Percentiles rank a stretch among this genome's conserved stretches.
These are phyloP conservation scores for Caenorhabditis japonica DNA, from an alignment of 2,888 invertebrate species.

Conservation along the genomic window DNA sequence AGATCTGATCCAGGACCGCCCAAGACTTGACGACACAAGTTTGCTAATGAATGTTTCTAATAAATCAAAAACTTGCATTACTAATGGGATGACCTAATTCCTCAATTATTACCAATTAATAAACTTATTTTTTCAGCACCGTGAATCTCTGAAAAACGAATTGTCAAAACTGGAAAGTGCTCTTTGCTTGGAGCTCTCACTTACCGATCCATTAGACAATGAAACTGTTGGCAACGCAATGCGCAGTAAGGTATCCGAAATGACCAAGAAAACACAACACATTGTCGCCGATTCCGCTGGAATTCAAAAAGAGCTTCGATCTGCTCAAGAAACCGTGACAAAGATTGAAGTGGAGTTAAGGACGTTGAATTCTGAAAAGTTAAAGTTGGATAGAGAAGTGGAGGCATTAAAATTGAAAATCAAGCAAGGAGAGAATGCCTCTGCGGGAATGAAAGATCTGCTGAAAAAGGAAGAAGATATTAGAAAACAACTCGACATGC, in stretches of 20 bases:
- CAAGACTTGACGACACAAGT: too few relatives aligned
- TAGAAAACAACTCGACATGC: slow-evolving; percentile 8
- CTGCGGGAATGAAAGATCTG: slow-evolving; percentile 20
- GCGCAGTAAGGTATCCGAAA: not conserved
- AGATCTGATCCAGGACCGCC: too few relatives aligned
- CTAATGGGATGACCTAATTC: too few relatives aligned
- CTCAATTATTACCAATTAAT: too few relatives aligned
- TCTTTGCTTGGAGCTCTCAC: slow-evolving; percentile 11
- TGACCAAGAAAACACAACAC: not conserved
- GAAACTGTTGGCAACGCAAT: too few relatives aligned
- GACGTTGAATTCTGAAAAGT: slow-evolving; percentile 1
- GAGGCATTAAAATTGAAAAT: slow-evolving; percentile 25
- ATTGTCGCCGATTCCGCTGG: slow-evolving; percentile 1
- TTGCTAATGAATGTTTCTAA: too few relatives aligned
- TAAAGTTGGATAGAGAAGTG: slow-evolving; percentile 31
- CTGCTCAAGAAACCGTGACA: slow-evolving; percentile 36
- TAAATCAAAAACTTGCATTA: too few relatives aligned
- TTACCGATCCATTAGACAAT: slow-evolving; percentile 17
- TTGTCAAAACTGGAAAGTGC: slow-evolving; percentile 6
- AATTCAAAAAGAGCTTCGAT: slow-evolving; percentile 9
- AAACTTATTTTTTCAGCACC: slow-evolving; percentile 29
- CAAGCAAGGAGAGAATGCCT: slow-evolving; percentile 26
- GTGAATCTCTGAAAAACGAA: slow-evolving; percentile 13
- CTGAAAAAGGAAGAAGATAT: slow-evolving; percentile 22
- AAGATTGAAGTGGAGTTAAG: slow-evolving; percentile 37